Evolutionary conservation across 1,140 invertebrate species (phyloP).

Genomic region (Carposina sasakii): DNA sequence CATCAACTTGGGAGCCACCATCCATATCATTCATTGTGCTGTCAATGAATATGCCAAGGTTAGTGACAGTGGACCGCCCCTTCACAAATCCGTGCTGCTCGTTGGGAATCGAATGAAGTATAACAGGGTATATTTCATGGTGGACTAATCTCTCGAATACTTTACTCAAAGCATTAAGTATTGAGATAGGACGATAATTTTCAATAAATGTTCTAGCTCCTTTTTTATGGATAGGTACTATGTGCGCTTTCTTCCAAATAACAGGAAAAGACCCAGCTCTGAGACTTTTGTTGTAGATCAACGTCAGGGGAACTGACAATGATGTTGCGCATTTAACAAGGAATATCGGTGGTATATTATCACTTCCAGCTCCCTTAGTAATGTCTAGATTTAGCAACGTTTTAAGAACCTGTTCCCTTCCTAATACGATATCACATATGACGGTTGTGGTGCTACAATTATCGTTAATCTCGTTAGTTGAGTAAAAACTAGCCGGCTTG

Average conservation of each 20-base stretch:
- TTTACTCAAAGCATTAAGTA: not conserved
- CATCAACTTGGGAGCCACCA: conserved; percentile 22
- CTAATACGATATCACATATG: not conserved
- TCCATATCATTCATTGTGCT: conserved; percentile 13
- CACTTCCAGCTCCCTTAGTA: not conserved
- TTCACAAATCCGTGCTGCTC: conserved; percentile 15
- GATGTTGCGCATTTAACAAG: not conserved
- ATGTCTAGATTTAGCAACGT: not conserved
- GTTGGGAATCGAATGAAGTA: not conserved
- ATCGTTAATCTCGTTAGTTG: not conserved
- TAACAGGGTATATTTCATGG: not conserved
- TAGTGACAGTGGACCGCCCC: conserved; percentile 7
- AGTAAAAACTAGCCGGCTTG: no score
- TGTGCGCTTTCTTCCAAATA: not conserved
- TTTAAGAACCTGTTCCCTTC: not conserved
- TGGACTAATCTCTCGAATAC: not conserved
- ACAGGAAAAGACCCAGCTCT: not conserved
- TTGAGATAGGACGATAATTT: not conserved
- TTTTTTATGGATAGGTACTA: not conserved
- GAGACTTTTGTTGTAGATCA: not conserved
- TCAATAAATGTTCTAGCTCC: not conserved
- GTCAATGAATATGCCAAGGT: no score
- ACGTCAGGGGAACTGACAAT: not conserved
- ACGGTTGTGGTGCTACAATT: not conserved
- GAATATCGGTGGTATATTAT: not conserved